Evolutionary conservation across 2,797 vertebrate genomes (phyloP).

Genomic region (Spea hammondii): DNA sequence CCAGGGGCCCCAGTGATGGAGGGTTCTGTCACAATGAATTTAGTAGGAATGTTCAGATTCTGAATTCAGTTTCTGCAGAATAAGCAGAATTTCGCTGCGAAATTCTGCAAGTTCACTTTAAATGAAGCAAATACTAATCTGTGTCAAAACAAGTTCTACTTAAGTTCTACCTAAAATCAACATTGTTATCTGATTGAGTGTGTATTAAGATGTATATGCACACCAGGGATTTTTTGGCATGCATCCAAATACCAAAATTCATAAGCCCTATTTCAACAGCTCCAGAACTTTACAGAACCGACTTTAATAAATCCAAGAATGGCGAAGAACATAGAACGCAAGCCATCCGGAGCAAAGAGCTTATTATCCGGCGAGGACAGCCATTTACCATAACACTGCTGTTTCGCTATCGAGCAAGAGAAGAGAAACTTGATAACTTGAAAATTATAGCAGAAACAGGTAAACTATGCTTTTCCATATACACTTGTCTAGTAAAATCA

Average conservation of each 20-base stretch:
- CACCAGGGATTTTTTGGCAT: neutral
- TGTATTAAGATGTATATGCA: neutral
- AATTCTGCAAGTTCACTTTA: too few species aligned
- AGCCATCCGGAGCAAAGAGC: conserved; percentile 25
- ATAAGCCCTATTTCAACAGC: conserved; percentile 12
- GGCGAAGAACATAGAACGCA: conserved; percentile 28
- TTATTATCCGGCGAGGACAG: conserved; percentile 28
- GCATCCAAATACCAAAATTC: neutral
- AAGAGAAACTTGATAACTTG: conserved; percentile 18
- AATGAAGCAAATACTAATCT: too few species aligned
- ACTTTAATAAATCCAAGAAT: conserved; percentile 29
- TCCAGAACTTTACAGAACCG: conserved; percentile 13
- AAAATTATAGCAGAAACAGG: conserved; percentile 35
- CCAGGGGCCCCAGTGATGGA: too few species aligned
- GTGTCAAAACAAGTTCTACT: too few species aligned
- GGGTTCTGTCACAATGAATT: too few species aligned
- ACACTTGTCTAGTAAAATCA: too few species aligned
- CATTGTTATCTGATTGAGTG: conserved; percentile 1
- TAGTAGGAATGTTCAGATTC: too few species aligned
- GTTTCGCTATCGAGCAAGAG: conserved; percentile 6
- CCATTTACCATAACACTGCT: conserved; percentile 13
- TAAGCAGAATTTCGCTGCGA: too few species aligned
- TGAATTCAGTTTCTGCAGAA: too few species aligned
- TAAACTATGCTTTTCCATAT: neutral
- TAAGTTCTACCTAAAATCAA: neutral